Base-by-base conservation (phyloP, 2,113 vertebrate genomes). In the Ranitomeya imitator region DNA sequence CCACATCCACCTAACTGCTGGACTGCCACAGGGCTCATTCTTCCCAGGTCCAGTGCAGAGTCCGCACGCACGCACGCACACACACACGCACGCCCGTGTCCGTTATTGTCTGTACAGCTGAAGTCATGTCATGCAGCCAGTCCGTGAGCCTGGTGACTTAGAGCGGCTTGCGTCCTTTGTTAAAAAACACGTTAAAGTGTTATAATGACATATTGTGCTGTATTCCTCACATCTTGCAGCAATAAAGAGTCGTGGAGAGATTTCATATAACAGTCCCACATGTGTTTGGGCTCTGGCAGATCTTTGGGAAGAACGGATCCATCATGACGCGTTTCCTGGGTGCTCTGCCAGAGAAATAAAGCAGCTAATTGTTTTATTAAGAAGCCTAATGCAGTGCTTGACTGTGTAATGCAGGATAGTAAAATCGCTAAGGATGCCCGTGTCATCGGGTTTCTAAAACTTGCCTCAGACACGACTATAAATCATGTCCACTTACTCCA, bases 211-310 rank as follows among this genome's bases (percentile, higher is more conserved):
- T 55, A 86, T n/a, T 69, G 85, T 18, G 37, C 73, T 63, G 19
- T 55, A n/a, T 6, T 67, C 51, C 7, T 21, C 51, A 45, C 37
- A 52, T 51, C n/a, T 14, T 55, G 31, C 21, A 19, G 57, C 59
- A 78, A 78, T 61, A 65, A 86, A 86, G 37, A 18, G 7, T 31
- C 26, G 60, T 37, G 21, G 37, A 23, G 60, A 37, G 76, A 67
- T 67, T 55, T 26, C 23, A 57, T 26, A 57, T 61, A 85, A 57
- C 59, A 5, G 19, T 83, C 69, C 61, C 14, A 3, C 71, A 55
- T 69, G 77, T 87, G 60, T 61, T 88, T 60, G 77, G 69, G 37
- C 52, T 73, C 61, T 60, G 81, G 23, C 78, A 82, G 16, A 73
- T 73, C 52, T 73, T 67, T 60, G 31, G 63, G 63, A 57, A 59